These are phyloP conservation scores for Actias luna DNA, from an alignment of 2,888 invertebrate species.

Conservation along the genomic window DNA sequence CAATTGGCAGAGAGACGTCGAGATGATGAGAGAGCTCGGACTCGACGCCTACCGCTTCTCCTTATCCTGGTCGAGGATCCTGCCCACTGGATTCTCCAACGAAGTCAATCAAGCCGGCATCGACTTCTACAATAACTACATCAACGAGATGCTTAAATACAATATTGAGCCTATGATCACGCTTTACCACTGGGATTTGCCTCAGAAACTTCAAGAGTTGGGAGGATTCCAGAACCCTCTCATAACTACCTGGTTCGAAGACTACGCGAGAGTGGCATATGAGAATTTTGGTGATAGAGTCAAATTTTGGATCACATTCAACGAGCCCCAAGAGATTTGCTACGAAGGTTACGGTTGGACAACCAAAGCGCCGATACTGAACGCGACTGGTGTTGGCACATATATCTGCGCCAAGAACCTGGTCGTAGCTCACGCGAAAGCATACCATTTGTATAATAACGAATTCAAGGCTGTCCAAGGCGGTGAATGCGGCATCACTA, in stretches of 20 bases:
- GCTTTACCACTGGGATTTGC: constrained; percentile 34
- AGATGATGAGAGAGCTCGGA: constrained; percentile 63
- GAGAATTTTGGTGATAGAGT: constrained; percentile 69
- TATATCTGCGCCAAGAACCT: constrained; percentile 73
- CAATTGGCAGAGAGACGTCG: constrained; percentile 77
- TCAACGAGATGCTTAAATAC: constrained; percentile 66
- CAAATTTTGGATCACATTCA: constrained; percentile 79
- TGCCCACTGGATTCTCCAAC: constrained; percentile 51
- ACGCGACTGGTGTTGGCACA: constrained; percentile 62
- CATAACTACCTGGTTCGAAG: constrained; percentile 67
- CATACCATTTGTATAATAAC: constrained; percentile 58
- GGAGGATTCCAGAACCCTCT: constrained; percentile 52
- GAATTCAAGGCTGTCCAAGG: constrained; percentile 47
- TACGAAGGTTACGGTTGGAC: constrained; percentile 64
- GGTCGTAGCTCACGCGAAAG: constrained; percentile 76
- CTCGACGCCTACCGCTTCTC: constrained; percentile 79
- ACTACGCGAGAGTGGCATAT: constrained; percentile 70
- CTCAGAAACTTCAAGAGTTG: constrained; percentile 34
- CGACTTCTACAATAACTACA: constrained; percentile 80
- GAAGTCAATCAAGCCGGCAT: constrained; percentile 60
- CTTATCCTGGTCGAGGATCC: constrained; percentile 77
- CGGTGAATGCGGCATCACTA: constrained; percentile 50
- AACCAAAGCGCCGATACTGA: constrained; percentile 49
- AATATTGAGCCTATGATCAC: constrained; percentile 46
- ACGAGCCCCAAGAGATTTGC: constrained; percentile 73